Conservation (phyloP, 1,140 invertebrate species). For the Drosophila malerkotliana region DNA sequence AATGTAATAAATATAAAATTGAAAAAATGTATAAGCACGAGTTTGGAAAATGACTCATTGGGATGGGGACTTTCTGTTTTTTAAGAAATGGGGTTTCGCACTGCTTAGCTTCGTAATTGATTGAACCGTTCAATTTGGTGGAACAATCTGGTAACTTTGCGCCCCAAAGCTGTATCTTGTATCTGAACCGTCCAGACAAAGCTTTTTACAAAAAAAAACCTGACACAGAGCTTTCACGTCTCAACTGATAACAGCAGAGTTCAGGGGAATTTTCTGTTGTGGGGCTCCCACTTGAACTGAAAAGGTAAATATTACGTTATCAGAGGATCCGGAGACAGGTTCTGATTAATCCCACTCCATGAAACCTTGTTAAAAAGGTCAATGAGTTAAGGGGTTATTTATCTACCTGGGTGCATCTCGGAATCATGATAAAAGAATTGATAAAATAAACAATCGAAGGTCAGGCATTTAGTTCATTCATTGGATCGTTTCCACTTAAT, state of each 20-base stretch:
- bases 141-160: not conserved
- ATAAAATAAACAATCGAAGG: conserved; percentile 8
- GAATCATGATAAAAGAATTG: not conserved
- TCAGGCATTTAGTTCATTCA: conserved; percentile 31
- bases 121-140: not conserved
- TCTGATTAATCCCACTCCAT: not conserved
- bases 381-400: conserved; percentile 12
- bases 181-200: not conserved
- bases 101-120: not conserved
- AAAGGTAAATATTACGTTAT: not conserved
- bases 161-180: not conserved
- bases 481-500: conserved; percentile 34
- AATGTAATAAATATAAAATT: conserved; percentile 21
- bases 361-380: not conserved
- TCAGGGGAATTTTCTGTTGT: conserved; percentile 11
- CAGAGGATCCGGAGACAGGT: conserved; percentile 5
- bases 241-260: not conserved
- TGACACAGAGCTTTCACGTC: not conserved
- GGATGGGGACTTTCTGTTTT: conserved; percentile 1
- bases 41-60: conserved; percentile 16
- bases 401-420: too few species aligned
- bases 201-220: not conserved
- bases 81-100: conserved; percentile 18
- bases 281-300: not conserved
- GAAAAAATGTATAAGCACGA: not conserved